These are phyloP conservation scores for Caenorhabditis sp. DNA, from an alignment of 2,888 invertebrate species.

Conservation along the genomic window DNA sequence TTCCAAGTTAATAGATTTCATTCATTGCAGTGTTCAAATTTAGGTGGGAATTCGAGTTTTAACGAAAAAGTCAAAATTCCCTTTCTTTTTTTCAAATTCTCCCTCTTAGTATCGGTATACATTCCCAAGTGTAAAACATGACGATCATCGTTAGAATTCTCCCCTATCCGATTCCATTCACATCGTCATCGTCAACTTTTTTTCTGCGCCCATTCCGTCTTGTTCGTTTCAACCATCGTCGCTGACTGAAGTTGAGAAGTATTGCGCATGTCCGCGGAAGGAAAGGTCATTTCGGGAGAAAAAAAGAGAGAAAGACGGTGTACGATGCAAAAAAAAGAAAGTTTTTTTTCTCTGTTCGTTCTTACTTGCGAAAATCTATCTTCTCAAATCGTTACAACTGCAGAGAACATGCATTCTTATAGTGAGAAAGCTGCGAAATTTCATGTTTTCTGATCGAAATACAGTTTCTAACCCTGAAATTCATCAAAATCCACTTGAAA, in stretches of 20 bases:
- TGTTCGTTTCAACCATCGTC: neutral
- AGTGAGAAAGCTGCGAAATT: neutral
- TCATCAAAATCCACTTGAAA: neutral
- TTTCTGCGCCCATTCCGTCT: no score
- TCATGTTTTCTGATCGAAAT: no score
- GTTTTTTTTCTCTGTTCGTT: neutral
- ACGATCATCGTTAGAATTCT: no score
- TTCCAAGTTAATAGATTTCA: no score
- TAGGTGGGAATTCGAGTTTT: no score
- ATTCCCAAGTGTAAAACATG: neutral
- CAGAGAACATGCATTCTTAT: neutral
- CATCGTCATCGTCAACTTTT: neutral
- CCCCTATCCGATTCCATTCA: neutral
- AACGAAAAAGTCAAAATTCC: no score
- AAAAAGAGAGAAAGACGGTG: slow-evolving; percentile 8
- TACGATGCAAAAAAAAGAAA: no score
- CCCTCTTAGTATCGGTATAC: neutral
- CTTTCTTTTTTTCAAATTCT: neutral
- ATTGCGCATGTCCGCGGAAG: slow-evolving; percentile 3
- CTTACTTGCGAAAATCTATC: neutral
- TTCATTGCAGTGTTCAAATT: no score
- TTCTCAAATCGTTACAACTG: neutral
- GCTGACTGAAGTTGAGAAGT: no score
- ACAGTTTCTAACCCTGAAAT: no score
- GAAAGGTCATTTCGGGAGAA: slow-evolving; percentile 25